These are phyloP conservation scores for Aphrocallistes beatrix DNA, from an alignment of 37 sponge, comb jelly and placozoan species.

Conservation along the genomic window DNA sequence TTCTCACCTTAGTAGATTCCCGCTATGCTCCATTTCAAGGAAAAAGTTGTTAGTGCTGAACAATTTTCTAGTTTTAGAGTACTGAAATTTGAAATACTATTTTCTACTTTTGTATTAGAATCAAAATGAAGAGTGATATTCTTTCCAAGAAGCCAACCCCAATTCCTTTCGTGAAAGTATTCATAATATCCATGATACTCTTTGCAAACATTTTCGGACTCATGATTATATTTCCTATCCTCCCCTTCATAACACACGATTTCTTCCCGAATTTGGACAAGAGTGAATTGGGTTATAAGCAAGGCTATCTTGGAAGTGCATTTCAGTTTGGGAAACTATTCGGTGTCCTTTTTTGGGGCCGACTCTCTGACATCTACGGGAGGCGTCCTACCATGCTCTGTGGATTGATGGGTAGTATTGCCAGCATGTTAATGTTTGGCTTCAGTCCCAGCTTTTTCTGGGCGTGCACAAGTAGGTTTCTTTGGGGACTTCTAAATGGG, in stretches of 20 bases:
- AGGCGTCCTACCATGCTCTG: conserved; percentile 51
- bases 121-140: no score
- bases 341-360: conserved; percentile 69
- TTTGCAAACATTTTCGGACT: conserved; percentile 33
- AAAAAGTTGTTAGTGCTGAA: no score
- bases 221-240: conserved; percentile 67
- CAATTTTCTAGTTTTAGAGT: no score
- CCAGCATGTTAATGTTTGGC: conserved; percentile 46
- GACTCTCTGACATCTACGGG: conserved; percentile 55
- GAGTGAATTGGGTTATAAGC: conserved; percentile 53
- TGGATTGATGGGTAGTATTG: conserved; percentile 41
- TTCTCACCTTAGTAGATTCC: no score
- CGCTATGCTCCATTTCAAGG: no score
- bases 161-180: not conserved
- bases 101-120: no score
- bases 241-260: conserved; percentile 81
- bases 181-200: not conserved
- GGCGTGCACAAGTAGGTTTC: conserved; percentile 53
- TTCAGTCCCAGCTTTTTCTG: conserved; percentile 69
- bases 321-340: conserved; percentile 54
- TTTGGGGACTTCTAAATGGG: conserved; percentile 81
- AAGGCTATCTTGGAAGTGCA: conserved; percentile 67
- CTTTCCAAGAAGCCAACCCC: not conserved
- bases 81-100: no score
- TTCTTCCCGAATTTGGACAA: conserved; percentile 68